A percentile compares a stretch with the other conserved stretches of the same genome.
Conservation (phyloP, 2,888 invertebrate species). For the Magallana nippona region DNA sequence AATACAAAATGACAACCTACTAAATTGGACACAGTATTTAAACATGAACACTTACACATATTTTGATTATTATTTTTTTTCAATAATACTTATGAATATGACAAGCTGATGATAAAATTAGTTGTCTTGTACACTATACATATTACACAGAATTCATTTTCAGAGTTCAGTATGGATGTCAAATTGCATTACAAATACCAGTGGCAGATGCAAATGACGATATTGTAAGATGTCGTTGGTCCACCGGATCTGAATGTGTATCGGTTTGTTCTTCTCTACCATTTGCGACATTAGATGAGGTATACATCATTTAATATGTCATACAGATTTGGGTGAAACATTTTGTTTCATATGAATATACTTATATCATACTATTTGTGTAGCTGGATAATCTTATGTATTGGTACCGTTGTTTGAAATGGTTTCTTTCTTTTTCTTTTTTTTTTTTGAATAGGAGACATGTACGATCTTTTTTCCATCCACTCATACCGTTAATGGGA, state of each 20-base stretch:
- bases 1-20: too few species aligned
- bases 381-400: too few species aligned
- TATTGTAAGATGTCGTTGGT: conserved; percentile 60
- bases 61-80: too few species aligned
- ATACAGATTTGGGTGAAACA: background rate
- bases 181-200: conserved; percentile 52
- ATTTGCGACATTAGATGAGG: conserved; percentile 46
- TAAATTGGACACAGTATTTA: too few species aligned
- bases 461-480: conserved; percentile 54
- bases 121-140: background rate
- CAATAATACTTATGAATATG: too few species aligned
- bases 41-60: too few species aligned
- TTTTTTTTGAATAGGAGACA: conserved; percentile 49
- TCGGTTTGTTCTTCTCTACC: conserved; percentile 58
- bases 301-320: background rate
- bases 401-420: too few species aligned
- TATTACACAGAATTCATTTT: background rate
- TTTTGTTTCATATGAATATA: background rate
- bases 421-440: too few species aligned
- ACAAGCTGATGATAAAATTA: too few species aligned
- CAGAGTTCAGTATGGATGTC: conserved; percentile 59
- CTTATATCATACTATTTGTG: background rate
- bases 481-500: conserved; percentile 47
- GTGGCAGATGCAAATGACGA: conserved; percentile 62
- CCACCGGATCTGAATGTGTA: conserved; percentile 57